Evolutionary conservation across 2,797 vertebrate species (phyloP).

Genomic region (Eremophila alpestris): DNA sequence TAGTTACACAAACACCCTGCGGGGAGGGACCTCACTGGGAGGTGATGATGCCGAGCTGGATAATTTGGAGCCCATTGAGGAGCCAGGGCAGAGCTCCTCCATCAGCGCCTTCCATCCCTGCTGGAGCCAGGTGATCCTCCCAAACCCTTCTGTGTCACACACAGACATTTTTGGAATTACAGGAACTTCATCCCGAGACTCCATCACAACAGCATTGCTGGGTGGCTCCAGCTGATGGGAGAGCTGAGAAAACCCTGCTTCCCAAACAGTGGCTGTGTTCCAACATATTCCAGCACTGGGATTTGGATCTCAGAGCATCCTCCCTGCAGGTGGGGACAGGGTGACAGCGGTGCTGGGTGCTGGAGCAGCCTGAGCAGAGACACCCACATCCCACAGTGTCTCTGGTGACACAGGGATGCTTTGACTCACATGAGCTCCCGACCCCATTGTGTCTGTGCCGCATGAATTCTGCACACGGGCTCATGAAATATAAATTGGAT

Average conservation of each 20-base stretch:
- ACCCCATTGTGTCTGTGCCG: slow-evolving; percentile 35
- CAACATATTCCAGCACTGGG: fast-evolving
- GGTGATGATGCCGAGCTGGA: neutral
- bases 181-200: fast-evolving
- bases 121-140: fast-evolving
- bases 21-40: neutral
- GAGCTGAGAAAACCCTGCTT: fast-evolving
- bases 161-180: neutral
- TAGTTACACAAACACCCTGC: neutral
- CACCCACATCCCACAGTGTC: fast-evolving
- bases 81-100: neutral
- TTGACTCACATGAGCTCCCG: neutral
- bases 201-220: neutral
- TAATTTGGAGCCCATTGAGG: neutral
- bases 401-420: fast-evolving
- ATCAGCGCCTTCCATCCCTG: neutral
- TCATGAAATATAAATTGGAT: slow-evolving; percentile 55
- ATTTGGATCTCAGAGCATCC: neutral
- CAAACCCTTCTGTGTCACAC: fast-evolving
- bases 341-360: fast-evolving
- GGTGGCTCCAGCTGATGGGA: neutral
- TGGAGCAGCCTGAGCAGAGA: neutral
- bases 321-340: neutral
- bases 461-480: neutral
- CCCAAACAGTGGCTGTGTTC: neutral